Evolutionary conservation across 2,113 vertebrate genomes (phyloP).

Genomic region (Phrynosoma platyrhinos): DNA sequence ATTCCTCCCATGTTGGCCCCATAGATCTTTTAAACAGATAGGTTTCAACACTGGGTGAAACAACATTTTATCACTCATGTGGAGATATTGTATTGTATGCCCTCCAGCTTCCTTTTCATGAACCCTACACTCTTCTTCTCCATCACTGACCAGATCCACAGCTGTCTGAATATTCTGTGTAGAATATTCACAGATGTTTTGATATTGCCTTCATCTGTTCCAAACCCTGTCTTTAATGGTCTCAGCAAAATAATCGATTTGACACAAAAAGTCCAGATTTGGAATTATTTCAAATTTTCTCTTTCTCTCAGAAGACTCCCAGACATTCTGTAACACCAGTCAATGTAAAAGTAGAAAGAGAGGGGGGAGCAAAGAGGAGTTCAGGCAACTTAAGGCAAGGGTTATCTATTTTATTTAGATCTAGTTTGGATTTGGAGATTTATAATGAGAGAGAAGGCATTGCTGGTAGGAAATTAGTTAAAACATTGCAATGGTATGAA

Average conservation of each 20-base stretch:
- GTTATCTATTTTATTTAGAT: constrained; percentile 32
- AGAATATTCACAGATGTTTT: too few species aligned
- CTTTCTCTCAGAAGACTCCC: not conserved
- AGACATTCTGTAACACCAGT: not conserved
- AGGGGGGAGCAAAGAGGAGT: not conserved
- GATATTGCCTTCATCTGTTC: not conserved
- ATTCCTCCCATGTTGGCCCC: too few species aligned
- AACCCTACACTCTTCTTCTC: not conserved
- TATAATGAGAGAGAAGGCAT: not conserved
- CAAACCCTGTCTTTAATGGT: not conserved
- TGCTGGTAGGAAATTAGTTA: constrained; percentile 44
- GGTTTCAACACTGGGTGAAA: too few species aligned
- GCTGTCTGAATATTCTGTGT: not conserved
- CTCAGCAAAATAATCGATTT: not conserved
- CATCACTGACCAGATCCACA: not conserved
- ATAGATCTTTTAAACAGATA: too few species aligned
- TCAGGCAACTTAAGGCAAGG: not conserved
- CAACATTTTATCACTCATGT: too few species aligned
- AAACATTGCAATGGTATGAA: constrained; percentile 39
- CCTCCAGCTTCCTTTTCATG: not conserved
- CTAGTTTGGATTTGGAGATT: constrained; percentile 27
- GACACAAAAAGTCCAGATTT: not conserved
- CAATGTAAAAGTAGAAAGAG: not conserved
- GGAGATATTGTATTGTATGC: not conserved
- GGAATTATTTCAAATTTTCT: not conserved